phyloP scores from a whole-genome alignment of 2,113 vertebrate genomes.

The Archocentrus centrarchus region DNA sequence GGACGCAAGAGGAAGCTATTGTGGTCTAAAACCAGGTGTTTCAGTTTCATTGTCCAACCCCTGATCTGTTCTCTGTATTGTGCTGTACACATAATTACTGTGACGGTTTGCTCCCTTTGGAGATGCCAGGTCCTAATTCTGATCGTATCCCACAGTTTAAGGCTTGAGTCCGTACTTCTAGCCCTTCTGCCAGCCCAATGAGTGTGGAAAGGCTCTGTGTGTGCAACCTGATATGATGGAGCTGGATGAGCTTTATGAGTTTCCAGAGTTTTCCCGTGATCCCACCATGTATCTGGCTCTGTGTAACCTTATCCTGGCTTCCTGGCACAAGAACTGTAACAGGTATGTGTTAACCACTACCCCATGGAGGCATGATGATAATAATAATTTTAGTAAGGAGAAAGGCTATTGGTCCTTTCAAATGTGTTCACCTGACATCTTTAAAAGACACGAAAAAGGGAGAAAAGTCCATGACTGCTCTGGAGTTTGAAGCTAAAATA shows the following conservation, averaged over 20 bases:
- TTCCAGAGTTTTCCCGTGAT: constrained; percentile 96
- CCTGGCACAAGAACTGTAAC: constrained; percentile 93
- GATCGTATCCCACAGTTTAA: constrained; percentile 78
- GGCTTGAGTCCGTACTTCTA: constrained; percentile 95
- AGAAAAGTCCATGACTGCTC: rapidly evolving
- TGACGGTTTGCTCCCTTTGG: neutral
- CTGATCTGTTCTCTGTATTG: neutral
- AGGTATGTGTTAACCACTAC: no score
- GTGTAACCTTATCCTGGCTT: constrained; percentile 93
- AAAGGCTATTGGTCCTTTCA: neutral
- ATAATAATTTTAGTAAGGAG: neutral
- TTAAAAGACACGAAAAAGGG: neutral
- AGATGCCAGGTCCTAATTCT: neutral
- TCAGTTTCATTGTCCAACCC: no score
- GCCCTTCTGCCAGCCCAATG: constrained; percentile 98
- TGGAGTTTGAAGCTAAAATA: rapidly evolving
- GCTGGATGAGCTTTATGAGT: constrained; percentile 97
- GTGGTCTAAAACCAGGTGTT: no score
- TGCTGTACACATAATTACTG: no score
- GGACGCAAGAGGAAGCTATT: no score
- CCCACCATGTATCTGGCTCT: constrained; percentile 97
- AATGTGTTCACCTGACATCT: neutral
- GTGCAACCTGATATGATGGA: constrained; percentile 98
- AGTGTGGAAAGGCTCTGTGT: constrained; percentile 96
- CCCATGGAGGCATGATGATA: neutral